A percentile compares a stretch with the other conserved stretches of the same genome.
Conservation (phyloP, 2,797 vertebrate genomes). For the Pagetopsis macropterus region DNA sequence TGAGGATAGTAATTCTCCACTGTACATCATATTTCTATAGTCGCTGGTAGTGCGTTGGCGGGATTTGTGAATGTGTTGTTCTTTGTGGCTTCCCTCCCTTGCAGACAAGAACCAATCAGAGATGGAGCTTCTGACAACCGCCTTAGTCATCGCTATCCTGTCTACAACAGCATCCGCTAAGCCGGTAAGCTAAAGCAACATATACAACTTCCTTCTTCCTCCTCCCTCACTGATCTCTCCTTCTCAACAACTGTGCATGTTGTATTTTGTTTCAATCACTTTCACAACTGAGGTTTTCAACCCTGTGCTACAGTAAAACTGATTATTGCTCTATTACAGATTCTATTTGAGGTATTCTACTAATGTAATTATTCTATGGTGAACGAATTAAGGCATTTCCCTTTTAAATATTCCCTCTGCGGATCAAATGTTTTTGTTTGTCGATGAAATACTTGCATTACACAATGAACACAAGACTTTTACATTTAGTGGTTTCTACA, state of each 20-base stretch:
- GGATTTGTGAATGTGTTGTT: conserved; percentile 30
- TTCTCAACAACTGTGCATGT: not conserved
- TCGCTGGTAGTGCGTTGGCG: not conserved
- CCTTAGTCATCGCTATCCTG: conserved; percentile 53
- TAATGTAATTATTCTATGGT: not conserved
- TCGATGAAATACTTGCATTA: no score
- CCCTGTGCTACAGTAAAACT: not conserved
- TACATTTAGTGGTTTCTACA: not conserved
- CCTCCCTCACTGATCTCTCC: not conserved
- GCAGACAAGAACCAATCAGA: conserved; percentile 41
- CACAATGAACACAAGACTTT: not conserved
- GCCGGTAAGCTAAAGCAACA: conserved; percentile 56
- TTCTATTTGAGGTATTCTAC: not conserved
- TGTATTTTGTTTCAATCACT: no score
- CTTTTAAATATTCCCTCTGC: not conserved
- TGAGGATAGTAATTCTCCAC: not conserved
- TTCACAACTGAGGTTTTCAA: not conserved
- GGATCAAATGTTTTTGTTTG: not conserved
- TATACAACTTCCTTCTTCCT: conserved; percentile 3
- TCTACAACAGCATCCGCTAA: conserved; percentile 38
- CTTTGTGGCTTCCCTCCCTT: conserved; percentile 29
- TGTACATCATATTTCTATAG: not conserved
- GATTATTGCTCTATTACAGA: not conserved
- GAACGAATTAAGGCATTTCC: not conserved
- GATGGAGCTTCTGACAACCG: conserved; percentile 64